Evolutionary conservation across 2,888 invertebrate species (phyloP), one percentile per base, ranked within the genome.

Genomic region (Ornithoptera priamus): DNA sequence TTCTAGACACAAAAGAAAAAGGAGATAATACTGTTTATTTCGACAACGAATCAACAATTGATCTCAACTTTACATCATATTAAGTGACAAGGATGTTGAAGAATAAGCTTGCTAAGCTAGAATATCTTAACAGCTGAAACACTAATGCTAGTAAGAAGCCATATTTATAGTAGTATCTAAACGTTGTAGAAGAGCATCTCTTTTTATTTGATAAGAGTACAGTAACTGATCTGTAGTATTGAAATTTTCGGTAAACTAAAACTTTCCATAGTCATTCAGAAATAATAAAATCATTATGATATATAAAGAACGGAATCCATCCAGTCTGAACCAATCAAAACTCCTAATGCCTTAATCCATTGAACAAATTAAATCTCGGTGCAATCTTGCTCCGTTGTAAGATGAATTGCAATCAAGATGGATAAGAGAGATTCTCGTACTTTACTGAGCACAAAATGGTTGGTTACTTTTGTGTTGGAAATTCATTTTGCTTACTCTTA

Each of bases 321-420:
- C 57, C 18, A 20, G 57, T 66, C 57, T 66, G n/a, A 69, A 30
- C 8, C 53, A 69, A 69, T 69, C 62, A 62, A 61, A 69, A 62
- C 69, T 62, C 57, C 36, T 69, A 69, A 69, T 69, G 20, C 65
- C 17, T 58, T 69, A 65, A 66, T 69, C 65, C 65, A 62, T 65
- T 61, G 65, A 61, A 65, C 65, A 62, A 61, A 69, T 69, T 62
- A 62, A 65, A 66, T 65, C 59, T 57, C 50, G 57, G 30, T 66
- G 65, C 69, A 69, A 61, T 42, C 53, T 62, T 62, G 62, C 58
- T 42, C 53, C 17, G 53, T 46, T 30, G 65, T 46, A 61, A 69
- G 65, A 69, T 36, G 50, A 65, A 69, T 69, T 62, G 65, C 65
- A 62, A 66, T 69, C 65, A 46, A 62, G 65, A 68, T 62, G 67